Evolutionary conservation across 92 coral and sea anemone genomes (phyloP), one percentile per base, ranked within the genome.

Genomic region (Phenganax stokvisi): DNA sequence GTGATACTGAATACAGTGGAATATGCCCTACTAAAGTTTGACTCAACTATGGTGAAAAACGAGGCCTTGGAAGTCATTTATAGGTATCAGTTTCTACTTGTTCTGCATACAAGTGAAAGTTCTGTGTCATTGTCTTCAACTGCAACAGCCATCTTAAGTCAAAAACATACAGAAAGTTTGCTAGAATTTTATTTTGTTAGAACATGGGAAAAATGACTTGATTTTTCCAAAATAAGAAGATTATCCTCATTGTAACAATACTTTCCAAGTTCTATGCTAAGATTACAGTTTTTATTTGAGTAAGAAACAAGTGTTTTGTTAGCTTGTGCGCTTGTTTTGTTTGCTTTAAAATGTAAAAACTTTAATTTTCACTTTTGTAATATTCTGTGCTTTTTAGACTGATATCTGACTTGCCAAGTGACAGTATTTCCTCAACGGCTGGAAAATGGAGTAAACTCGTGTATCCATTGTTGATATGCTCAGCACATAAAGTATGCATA

Each of bases 21-120:
- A 27, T 80, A 87, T 72, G 91, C 90, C 31, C 80, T 91, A 3
- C 73, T 74, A 83, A 92, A 85, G 74, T 76, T 77, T 90, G 13
- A 88, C 87, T 94, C 98, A 7, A 84, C 89, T 16, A 94, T 97
- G 13, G 98, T 94, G 55, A 94, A 92, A 70, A 89, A 94, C 80
- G 98, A 94, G 86, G 92, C 91, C 60, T 74, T 94, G 16, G 86
- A 92, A 79, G 97, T 94, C n/a, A 85, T 94, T 70, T 96, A 94
- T 77, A 90, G 97, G 98, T 94, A 84, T 31, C 30, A 27, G 52
- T 4, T 13, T 31, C 9, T 7, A 57, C 12, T n/a, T 54, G 28
- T 47, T 73, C 54, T 0, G 5, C 54, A 16, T 17, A 25, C 75
- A 54, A 15, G 16, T 52, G 17, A 8, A 13, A 20, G 5, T 37